These are phyloP conservation scores for Coluber constrictor DNA, from an alignment of 2,797 vertebrate genomes.

Conservation along the genomic window DNA sequence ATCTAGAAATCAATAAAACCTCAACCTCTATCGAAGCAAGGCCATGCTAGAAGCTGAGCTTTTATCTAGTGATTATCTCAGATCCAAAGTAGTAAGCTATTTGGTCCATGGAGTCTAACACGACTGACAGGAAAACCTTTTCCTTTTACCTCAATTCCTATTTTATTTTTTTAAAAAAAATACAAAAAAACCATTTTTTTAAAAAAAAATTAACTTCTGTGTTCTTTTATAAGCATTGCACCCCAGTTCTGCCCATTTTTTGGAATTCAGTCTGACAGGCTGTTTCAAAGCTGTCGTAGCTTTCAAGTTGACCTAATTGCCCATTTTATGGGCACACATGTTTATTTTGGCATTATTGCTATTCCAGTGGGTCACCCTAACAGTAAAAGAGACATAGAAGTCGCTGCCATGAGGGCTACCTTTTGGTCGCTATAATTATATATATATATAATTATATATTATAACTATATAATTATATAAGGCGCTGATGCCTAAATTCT, in stretches of 20 bases:
- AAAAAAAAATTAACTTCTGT: background rate
- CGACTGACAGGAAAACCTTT: background rate
- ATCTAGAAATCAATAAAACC: background rate
- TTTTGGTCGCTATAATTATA: background rate
- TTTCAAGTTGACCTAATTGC: background rate
- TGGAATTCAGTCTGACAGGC: background rate
- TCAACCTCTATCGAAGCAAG: background rate
- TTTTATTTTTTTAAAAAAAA: background rate
- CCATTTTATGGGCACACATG: background rate
- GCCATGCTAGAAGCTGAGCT: background rate
- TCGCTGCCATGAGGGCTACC: background rate
- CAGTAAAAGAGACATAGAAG: background rate
- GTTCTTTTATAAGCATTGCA: background rate
- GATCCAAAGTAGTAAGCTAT: background rate
- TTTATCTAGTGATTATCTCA: background rate
- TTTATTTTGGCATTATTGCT: background rate
- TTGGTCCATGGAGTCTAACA: background rate
- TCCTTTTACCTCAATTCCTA: background rate
- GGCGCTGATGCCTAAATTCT: background rate
- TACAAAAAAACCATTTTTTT: background rate
- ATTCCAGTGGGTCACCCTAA: background rate
- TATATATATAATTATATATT: background rate
- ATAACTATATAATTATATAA: no score
- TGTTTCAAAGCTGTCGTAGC: background rate
- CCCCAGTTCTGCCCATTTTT: background rate